Conservation (phyloP, 2,113 vertebrate genomes). For the Riparia riparia region DNA sequence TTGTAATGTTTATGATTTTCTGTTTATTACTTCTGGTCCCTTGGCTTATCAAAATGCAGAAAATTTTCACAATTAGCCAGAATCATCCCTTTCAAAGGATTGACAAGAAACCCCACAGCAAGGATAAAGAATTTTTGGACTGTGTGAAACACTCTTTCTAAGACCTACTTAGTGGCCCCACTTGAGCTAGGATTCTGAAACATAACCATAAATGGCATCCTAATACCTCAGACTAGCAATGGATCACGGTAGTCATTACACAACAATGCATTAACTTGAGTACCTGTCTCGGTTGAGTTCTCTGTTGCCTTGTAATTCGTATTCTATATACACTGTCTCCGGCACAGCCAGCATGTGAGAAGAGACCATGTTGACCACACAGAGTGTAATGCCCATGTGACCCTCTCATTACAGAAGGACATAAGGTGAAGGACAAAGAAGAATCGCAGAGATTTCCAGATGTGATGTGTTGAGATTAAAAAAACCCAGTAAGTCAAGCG, state of each 20-base stretch:
- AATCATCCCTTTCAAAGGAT: not conserved
- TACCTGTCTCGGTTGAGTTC: not conserved
- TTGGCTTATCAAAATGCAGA: not conserved
- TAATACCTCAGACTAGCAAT: not conserved
- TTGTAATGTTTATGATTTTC: not conserved
- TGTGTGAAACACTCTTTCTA: not conserved
- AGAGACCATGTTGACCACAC: not conserved
- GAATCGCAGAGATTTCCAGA: not conserved
- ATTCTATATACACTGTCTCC: not conserved
- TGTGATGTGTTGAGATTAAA: accelerated
- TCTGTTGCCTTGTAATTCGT: not conserved
- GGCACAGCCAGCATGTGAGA: not conserved
- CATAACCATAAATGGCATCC: not conserved
- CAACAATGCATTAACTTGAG: not conserved
- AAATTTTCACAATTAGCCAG: not conserved
- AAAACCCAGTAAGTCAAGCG: not conserved
- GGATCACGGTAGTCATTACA: not conserved
- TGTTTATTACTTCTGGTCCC: not conserved
- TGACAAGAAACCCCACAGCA: not conserved
- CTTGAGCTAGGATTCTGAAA: not conserved
- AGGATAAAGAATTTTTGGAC: not conserved
- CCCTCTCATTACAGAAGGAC: not conserved
- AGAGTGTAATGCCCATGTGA: not conserved
- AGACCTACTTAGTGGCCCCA: not conserved
- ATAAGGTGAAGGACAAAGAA: not conserved